Conservation (phyloP, 2,113 vertebrate species). For the Cyanoramphus novaezelandiae region DNA sequence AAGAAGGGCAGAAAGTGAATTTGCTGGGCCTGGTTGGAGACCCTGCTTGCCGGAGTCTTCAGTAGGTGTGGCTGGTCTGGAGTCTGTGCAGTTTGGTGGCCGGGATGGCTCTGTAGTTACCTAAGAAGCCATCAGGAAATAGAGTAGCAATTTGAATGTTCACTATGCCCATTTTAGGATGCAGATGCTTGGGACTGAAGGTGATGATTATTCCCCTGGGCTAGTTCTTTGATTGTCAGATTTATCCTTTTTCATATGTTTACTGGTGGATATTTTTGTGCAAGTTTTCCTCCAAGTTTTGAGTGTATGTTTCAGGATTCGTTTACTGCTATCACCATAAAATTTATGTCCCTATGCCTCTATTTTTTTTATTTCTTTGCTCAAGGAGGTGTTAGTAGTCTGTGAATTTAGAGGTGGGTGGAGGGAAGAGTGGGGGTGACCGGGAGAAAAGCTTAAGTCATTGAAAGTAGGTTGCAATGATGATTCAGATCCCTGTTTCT, state of each 20-base stretch:
- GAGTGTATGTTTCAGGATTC: neutral
- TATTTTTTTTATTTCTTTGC: neutral
- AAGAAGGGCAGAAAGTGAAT: neutral
- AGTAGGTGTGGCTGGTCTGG: neutral
- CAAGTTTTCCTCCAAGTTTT: neutral
- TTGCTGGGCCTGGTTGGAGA: neutral
- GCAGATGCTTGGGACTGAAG: neutral
- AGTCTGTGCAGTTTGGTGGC: neutral
- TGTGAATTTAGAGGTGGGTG: neutral
- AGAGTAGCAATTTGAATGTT: neutral
- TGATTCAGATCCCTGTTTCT: neutral
- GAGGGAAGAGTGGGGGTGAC: neutral
- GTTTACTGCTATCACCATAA: neutral
- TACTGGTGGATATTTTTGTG: neutral
- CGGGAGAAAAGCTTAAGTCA: neutral
- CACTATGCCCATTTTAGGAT: fast-evolving
- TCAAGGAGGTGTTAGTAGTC: neutral
- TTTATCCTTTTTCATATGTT: neutral
- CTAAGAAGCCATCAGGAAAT: neutral
- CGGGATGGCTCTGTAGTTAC: neutral
- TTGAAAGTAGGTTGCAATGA: neutral
- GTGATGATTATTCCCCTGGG: neutral
- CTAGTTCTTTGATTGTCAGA: neutral
- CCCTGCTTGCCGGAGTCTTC: neutral
- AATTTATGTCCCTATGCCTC: neutral